Evolutionary conservation across 2,797 vertebrate species (phyloP).

Genomic region (Microctenopoma lineatum): DNA sequence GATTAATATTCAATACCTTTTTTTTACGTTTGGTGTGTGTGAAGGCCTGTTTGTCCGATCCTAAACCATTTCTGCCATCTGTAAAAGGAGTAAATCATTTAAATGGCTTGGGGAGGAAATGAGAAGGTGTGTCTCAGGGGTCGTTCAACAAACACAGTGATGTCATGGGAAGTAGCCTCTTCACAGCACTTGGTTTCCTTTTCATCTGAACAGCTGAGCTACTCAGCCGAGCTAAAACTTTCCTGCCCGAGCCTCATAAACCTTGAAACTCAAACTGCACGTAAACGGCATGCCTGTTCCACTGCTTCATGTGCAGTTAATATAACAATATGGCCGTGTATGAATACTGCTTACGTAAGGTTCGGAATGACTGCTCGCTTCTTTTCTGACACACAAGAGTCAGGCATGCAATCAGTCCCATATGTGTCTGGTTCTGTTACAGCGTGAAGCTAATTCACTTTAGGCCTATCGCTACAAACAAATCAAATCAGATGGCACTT

Average conservation of each 20-base stretch:
- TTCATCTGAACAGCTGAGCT: conserved; percentile 63
- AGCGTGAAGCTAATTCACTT: background rate
- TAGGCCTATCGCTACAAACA: conserved; percentile 1
- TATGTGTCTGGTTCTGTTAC: conserved; percentile 24
- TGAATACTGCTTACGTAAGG: accelerated
- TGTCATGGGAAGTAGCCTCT: conserved; percentile 78
- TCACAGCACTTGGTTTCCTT: conserved; percentile 69
- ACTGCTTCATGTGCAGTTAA: background rate
- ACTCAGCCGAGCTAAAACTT: conserved; percentile 25
- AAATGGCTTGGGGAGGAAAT: conserved; percentile 61
- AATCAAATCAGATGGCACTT: background rate
- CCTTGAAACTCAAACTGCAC: background rate
- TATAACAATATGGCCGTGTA: background rate
- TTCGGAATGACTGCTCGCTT: background rate
- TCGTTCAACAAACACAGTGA: conserved; percentile 77
- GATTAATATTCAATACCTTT: too few species aligned
- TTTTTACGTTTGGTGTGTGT: too few species aligned
- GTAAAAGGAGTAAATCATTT: conserved; percentile 39
- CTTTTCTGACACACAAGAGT: background rate
- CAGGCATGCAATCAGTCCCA: background rate
- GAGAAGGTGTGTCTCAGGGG: conserved; percentile 79
- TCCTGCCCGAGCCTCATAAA: conserved; percentile 28
- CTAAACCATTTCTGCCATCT: background rate
- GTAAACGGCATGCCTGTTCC: background rate
- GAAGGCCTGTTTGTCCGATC: too few species aligned